Evolutionary conservation across 2,888 invertebrate species (phyloP).

Genomic region (Zhuqinia jingwanae): DNA sequence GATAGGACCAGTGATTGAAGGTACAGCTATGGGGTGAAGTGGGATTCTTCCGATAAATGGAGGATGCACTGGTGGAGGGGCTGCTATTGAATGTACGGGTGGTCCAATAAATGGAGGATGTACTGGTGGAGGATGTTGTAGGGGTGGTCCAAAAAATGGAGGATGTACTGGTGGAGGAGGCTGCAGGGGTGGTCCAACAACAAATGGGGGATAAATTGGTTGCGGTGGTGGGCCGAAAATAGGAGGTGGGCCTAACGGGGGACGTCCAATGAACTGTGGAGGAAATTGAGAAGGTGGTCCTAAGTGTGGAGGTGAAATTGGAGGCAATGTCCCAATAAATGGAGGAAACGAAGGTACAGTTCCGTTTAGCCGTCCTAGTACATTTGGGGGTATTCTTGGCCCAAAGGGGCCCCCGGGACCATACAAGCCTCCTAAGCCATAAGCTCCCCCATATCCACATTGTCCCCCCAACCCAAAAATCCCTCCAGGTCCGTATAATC

Average conservation of each 20-base stretch:
- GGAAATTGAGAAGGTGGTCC: no score
- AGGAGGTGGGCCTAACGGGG: neutral
- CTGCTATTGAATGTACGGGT: neutral
- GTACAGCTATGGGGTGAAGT: neutral
- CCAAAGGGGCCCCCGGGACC: neutral
- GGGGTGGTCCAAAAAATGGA: slow-evolving; percentile 8
- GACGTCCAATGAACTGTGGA: no score
- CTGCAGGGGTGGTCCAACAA: neutral
- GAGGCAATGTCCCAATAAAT: no score
- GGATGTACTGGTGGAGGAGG: slow-evolving; percentile 2
- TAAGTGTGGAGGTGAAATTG: no score
- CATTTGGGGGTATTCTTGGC: neutral
- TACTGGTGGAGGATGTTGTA: neutral
- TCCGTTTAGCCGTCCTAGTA: neutral
- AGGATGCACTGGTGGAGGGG: neutral
- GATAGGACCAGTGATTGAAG: neutral
- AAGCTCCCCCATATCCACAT: no score
- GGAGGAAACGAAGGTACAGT: no score
- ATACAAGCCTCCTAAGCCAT: no score
- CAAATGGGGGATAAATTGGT: no score
- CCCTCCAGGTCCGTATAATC: no score
- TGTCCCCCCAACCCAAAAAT: no score
- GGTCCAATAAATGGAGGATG: slow-evolving; percentile 19
- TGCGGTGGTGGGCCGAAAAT: neutral
- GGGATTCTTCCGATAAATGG: neutral